Base-by-base conservation (phyloP, 2,797 vertebrate species). In the Galaxias olidus region DNA sequence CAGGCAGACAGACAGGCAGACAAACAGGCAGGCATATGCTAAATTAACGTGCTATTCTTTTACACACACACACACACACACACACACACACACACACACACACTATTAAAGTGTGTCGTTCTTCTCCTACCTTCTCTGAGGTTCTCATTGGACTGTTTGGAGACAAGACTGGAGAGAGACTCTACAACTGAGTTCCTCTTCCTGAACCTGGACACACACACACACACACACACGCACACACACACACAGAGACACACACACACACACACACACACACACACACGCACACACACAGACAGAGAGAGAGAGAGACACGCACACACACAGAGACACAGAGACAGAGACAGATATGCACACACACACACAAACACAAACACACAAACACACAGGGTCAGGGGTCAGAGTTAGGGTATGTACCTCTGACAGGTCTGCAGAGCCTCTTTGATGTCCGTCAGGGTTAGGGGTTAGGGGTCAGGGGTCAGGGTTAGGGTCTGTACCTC, bases 311-410 rank as follows among this genome's bases (percentile, higher is more conserved):
- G n/a, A n/a, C n/a, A n/a, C n/a, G n/a, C n/a, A n/a, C n/a, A n/a
- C n/a, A n/a, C n/a, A n/a, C n/a, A n/a, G n/a, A n/a, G n/a, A n/a
- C n/a, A n/a, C n/a, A n/a, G n/a, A n/a, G n/a, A n/a, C n/a, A n/a
- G n/a, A n/a, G n/a, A n/a, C n/a, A n/a, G n/a, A n/a, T n/a, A n/a
- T n/a, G n/a, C n/a, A n/a, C n/a, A n/a, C n/a, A n/a, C n/a, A n/a
- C n/a, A n/a, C n/a, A n/a, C n/a, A n/a, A n/a, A n/a, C n/a, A n/a
- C n/a, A n/a, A n/a, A n/a, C n/a, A n/a, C n/a, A n/a, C n/a, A n/a
- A n/a, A n/a, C n/a, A n/a, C n/a, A n/a, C n/a, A n/a, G 95, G 96
- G 54, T 98, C 96, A 59, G 98, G 98, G 18, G 96, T 98, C 96
- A 98, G 96, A 47, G 95, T 89, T 3, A n/a, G n/a, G n/a, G n/a